Percentiles rank a stretch among this genome's conserved stretches.
These are phyloP conservation scores for Hesperia comma DNA, from an alignment of 2,888 invertebrate species.

Conservation along the genomic window DNA sequence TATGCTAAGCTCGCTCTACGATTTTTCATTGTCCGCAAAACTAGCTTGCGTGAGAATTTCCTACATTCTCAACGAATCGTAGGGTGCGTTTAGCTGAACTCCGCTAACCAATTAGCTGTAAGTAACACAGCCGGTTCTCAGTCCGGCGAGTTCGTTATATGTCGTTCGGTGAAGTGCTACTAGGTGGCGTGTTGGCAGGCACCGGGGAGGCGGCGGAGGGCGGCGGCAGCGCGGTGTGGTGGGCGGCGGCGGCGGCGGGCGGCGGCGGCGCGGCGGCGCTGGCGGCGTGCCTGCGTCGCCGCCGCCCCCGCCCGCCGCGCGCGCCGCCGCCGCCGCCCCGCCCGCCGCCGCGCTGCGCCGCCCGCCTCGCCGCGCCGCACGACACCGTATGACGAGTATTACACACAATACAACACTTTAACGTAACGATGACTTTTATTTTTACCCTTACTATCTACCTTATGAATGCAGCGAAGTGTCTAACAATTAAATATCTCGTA, in stretches of 20 bases:
- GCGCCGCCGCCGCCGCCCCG: slow-evolving; percentile 67
- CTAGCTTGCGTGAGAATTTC: too few relatives aligned
- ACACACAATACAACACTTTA: slow-evolving; percentile 69
- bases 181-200: slow-evolving; percentile 48
- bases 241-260: slow-evolving; percentile 52
- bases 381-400: slow-evolving; percentile 72
- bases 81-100: too few relatives aligned
- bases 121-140: too few relatives aligned
- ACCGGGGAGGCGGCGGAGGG: slow-evolving; percentile 52
- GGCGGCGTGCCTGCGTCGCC: slow-evolving; percentile 61
- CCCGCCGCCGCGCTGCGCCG: slow-evolving; percentile 75
- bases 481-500: too few relatives aligned
- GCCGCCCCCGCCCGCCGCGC: slow-evolving; percentile 66
- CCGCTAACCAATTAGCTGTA: too few relatives aligned
- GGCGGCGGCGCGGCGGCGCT: slow-evolving; percentile 50
- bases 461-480: too few relatives aligned
- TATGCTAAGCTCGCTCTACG: too few relatives aligned
- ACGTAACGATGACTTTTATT: slow-evolving; percentile 49
- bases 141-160: too few relatives aligned
- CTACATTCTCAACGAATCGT: too few relatives aligned
- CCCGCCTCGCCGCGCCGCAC: slow-evolving; percentile 62
- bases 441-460: slow-evolving; percentile 9
- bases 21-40: too few relatives aligned
- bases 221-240: slow-evolving; percentile 54
- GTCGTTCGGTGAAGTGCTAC: too few relatives aligned